These are phyloP conservation scores for Brachionus koreanus DNA, from an alignment of 1,140 invertebrate genomes.

Conservation along the genomic window DNA sequence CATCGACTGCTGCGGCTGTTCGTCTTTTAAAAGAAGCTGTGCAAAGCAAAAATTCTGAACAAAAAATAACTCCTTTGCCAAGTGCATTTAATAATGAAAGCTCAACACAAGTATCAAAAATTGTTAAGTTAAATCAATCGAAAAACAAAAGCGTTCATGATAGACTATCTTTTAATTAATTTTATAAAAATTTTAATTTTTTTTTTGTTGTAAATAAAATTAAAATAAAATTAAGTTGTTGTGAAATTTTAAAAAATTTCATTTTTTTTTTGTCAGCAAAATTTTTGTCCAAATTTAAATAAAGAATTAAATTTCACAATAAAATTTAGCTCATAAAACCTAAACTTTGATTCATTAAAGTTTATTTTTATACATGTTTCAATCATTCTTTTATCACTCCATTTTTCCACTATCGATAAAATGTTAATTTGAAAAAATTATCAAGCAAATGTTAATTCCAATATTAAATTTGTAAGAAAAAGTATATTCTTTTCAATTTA, in stretches of 20 bases:
- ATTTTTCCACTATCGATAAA: background rate
- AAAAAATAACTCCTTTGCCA: background rate
- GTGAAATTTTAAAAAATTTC: background rate
- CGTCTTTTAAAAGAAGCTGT: background rate
- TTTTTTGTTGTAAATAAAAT: background rate
- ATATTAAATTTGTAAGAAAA: background rate
- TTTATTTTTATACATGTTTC: background rate
- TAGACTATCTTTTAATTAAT: slow-evolving; percentile 13
- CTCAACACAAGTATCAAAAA: background rate
- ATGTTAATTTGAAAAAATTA: background rate
- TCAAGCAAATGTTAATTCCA: background rate
- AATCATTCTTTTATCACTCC: background rate
- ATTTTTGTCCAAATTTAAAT: background rate
- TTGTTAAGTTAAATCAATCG: background rate
- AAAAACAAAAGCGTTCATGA: slow-evolving; percentile 8
- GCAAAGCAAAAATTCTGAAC: background rate
- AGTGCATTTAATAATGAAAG: background rate
- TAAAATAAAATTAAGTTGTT: background rate
- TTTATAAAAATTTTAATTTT: background rate
- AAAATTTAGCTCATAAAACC: too few relatives aligned
- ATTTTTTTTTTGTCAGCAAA: background rate
- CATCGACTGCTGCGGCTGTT: background rate
- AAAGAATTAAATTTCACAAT: too few relatives aligned
- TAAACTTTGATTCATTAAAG: too few relatives aligned
- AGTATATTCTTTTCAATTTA: background rate